A percentile compares a stretch with the other conserved stretches of the same genome.
Evolutionary conservation across 2,113 vertebrate genomes (phyloP).

Genomic region (Zootoca vivipara): DNA sequence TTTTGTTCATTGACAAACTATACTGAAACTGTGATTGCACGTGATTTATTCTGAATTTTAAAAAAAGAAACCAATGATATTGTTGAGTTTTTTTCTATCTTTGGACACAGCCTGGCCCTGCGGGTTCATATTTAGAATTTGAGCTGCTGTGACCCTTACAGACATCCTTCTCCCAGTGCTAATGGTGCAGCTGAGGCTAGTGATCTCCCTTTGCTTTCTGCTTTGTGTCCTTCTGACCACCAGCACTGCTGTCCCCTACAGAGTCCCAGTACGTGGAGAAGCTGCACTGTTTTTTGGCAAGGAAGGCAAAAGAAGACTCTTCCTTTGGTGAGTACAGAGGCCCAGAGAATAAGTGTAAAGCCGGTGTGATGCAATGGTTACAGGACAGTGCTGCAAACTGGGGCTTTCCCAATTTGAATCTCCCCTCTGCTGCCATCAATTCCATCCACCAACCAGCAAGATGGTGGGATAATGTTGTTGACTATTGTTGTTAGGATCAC

Average conservation of each 20-base stretch:
- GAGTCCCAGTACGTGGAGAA: constrained; percentile 73
- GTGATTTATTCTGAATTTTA: neutral
- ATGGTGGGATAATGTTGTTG: too few species aligned
- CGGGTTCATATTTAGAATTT: neutral
- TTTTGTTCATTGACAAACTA: neutral
- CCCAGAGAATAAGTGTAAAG: neutral
- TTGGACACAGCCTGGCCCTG: neutral
- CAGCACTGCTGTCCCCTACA: constrained; percentile 26
- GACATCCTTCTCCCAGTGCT: neutral
- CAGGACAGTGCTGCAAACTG: too few species aligned
- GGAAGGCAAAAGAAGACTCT: constrained; percentile 74
- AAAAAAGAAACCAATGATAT: neutral
- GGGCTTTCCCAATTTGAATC: neutral
- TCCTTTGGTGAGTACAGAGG: constrained; percentile 78
- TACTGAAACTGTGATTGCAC: neutral
- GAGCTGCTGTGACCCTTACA: neutral
- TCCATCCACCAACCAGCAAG: too few species aligned
- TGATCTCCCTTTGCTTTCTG: too few species aligned
- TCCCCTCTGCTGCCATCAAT: too few species aligned
- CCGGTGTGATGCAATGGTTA: neutral
- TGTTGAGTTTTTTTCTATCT: neutral
- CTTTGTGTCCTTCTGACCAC: neutral
- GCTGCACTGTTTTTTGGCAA: constrained; percentile 78
- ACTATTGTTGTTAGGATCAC: too few species aligned
- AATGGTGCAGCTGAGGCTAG: too few species aligned